Evolutionary conservation across 2,113 vertebrate species (phyloP).

Genomic region (Stictonetta naevosa): DNA sequence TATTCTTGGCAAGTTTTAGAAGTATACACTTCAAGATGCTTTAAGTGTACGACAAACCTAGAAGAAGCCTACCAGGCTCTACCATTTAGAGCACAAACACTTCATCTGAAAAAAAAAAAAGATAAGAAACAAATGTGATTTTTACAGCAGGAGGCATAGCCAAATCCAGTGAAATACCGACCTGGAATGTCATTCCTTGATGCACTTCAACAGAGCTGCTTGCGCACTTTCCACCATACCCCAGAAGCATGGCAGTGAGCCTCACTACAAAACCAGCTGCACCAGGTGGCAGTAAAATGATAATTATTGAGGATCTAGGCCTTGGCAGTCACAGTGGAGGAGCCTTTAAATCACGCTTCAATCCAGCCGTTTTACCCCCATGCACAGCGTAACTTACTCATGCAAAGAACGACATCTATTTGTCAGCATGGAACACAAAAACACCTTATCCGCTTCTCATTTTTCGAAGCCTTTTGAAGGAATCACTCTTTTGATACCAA

Average conservation of each 20-base stretch:
- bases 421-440: neutral
- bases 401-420: neutral
- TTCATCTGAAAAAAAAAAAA: neutral
- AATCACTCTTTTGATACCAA: neutral
- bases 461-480: neutral
- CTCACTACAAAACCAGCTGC: neutral
- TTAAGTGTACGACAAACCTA: neutral
- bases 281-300: conserved; percentile 20
- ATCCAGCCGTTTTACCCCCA: neutral
- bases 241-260: neutral
- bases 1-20: neutral
- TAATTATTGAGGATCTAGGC: neutral
- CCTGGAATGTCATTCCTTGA: neutral
- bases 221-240: neutral
- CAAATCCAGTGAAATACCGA: neutral
- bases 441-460: neutral
- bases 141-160: neutral
- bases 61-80: neutral
- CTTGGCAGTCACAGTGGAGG: neutral
- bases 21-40: neutral
- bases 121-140: neutral
- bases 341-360: neutral
- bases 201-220: neutral
- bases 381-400: neutral
- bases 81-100: neutral